Base-by-base conservation (phyloP, 2,797 vertebrate genomes). In the Sphenodon punctatus region DNA sequence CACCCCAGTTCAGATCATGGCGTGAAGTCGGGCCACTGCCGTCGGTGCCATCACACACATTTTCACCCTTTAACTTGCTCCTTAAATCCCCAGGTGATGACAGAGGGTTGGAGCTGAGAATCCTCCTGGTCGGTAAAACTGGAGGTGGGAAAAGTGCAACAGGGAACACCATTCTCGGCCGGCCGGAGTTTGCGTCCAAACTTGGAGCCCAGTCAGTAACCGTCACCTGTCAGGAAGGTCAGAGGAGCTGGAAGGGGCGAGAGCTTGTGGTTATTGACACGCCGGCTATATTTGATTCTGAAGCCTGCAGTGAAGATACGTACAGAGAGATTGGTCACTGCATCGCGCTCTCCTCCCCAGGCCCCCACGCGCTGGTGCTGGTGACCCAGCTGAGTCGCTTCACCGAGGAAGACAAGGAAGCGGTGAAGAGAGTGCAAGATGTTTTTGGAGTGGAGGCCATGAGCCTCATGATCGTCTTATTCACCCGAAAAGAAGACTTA, bases 171-270 rank as follows among this genome's bases (percentile, higher is more conserved):
- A 58, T 91, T 76, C 34, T 75, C 78, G 2, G 17, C 71, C 0
- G 2, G 1, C 27, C 49, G 30, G 45, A 16, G 36, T 67, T 41
- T 4, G 22, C 42, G 5, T 22, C 48, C 84, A 5, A 66, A 82
- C 30, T 10, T 22, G 71, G 12, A 58, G 1, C 4, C 2, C 25
- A 36, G 60, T 3, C 4, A 59, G 17, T 59, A 2, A 10, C 14
- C 51, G 39, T n/a, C 49, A 27, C 1, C 3, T 7, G 2, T 3
- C 10, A 8, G 0, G 32, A 13, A 56, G 19, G 0, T 1, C 7
- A 5, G 17, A 15, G 67, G 27, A 60, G 5, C 3, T 79, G 58
- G 16, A 7, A 3, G 4, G 12, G 48, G 2, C 2, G 46, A 4
- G 30, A 14, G n/a, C 1, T 27, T 0, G 19, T 22, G 0, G n/a